Evolutionary conservation across 2,113 vertebrate genomes (phyloP), one percentile per base, ranked within the genome.

Genomic region (Trematomus loennbergii): DNA sequence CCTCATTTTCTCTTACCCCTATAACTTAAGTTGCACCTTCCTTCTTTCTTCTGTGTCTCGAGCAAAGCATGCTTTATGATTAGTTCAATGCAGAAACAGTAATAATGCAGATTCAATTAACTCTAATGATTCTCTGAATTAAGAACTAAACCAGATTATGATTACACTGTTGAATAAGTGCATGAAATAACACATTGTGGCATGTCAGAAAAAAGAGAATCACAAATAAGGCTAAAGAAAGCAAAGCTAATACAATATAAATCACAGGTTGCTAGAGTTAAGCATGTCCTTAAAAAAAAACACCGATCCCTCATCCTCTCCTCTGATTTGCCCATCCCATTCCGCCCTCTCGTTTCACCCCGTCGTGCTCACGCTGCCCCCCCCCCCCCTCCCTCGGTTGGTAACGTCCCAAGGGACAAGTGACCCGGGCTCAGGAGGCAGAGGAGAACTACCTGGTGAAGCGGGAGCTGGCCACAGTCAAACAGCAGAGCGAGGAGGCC

Each of bases 391-490:
- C 87, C 84, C 89, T 87, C 82, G 93, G 92, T 84, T 95, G 96
- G 96, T 97, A 97, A 96, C 95, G 96, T 98, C 96, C 96, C 91
- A 98, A 99, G 98, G 98, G 98, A 96, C 98, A 99, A 97, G 98
- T 99, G 96, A 99, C 97, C 90, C 96, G 98, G 94, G 98, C 98
- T 92, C 98, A 99, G 95, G 98, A 99, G 95, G 98, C 98, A 79
- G 98, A 99, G 96, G 98, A 99, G 96, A 99, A 97, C 97, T 99
- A 99, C 96, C 97, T 99, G 93, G 96, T 99, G 95, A 99, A 98
- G 95, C 97, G 98, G 97, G 98, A 99, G 95, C 95, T 99, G 95
- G 97, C 97, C 95, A 98, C 97, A 76, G 95, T 99, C 95, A 98
- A 95, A 97, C 97, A 98, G 94, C 98, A 98, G 95, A 96, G 95